phyloP scores from a whole-genome alignment of 2,797 vertebrate species.

The Chrysocyon brachyurus region DNA sequence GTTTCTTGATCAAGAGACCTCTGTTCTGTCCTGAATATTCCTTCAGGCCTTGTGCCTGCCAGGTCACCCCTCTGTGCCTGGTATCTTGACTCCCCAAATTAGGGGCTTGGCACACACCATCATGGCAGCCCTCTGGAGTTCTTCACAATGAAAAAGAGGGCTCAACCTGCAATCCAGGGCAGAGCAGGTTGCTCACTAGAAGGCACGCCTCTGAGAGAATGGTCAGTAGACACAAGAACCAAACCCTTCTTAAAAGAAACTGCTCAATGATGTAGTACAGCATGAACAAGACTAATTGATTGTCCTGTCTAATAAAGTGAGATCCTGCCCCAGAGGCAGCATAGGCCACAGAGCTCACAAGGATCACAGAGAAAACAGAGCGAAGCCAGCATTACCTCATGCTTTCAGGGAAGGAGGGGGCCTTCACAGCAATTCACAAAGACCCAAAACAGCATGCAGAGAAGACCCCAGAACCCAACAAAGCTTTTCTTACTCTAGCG shows the following conservation, averaged over 20 bases:
- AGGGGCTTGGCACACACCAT: neutral
- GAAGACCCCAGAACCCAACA: neutral
- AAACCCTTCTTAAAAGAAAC: neutral
- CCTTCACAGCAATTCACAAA: neutral
- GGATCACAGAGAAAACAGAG: neutral
- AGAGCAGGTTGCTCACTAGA: neutral
- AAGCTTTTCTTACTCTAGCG: neutral
- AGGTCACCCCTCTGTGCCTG: neutral
- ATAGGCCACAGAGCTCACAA: neutral
- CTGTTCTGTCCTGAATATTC: neutral
- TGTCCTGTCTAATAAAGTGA: neutral
- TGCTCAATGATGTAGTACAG: neutral
- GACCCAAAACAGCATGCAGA: neutral
- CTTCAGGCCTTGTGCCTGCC: neutral
- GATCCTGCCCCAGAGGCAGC: neutral
- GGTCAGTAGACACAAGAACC: neutral
- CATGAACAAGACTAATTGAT: neutral
- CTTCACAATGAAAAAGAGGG: neutral
- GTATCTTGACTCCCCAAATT: neutral
- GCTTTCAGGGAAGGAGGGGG: neutral
- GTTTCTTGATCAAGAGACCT: neutral
- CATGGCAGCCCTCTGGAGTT: neutral
- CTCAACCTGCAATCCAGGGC: neutral
- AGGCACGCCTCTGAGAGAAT: neutral
- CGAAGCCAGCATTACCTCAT: fast-evolving